These are phyloP conservation scores for Crypturellus undulatus DNA, from an alignment of 2,113 vertebrate species.

Conservation along the genomic window DNA sequence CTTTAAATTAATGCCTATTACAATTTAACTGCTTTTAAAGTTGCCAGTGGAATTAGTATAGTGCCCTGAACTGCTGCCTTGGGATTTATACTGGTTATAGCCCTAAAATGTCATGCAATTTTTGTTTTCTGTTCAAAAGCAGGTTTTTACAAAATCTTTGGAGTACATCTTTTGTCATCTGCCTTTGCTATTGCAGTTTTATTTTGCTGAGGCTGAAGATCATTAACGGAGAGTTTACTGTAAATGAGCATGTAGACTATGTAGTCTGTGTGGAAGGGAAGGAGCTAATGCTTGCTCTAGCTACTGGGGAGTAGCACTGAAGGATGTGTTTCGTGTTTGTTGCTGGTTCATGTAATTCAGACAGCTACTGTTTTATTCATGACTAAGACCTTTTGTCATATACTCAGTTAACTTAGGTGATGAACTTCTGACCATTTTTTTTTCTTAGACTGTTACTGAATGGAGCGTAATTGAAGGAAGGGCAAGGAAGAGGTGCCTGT, in stretches of 20 bases:
- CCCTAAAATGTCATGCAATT: slow-evolving; percentile 37
- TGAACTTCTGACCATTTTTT: neutral
- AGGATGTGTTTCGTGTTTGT: neutral
- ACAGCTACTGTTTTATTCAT: neutral
- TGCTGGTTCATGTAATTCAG: neutral
- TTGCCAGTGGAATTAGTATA: slow-evolving; percentile 36
- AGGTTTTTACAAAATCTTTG: neutral
- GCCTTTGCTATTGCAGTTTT: neutral
- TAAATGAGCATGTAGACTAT: neutral
- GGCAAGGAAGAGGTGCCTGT: neutral
- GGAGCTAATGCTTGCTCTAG: neutral
- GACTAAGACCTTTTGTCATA: neutral
- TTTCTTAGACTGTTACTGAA: neutral
- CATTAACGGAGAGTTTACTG: neutral
- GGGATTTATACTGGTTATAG: slow-evolving; percentile 45
- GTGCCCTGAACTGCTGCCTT: slow-evolving; percentile 12
- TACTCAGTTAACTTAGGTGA: neutral
- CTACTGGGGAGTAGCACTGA: neutral
- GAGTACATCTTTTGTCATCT: neutral
- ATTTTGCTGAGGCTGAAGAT: neutral
- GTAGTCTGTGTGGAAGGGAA: neutral
- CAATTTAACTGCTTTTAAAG: slow-evolving; percentile 54
- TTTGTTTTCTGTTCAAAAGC: slow-evolving; percentile 44
- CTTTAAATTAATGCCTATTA: slow-evolving; percentile 48
- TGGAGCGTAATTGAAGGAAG: neutral